phyloP scores from a whole-genome alignment of 2,797 vertebrate species.

The Miichthys miiuy region DNA sequence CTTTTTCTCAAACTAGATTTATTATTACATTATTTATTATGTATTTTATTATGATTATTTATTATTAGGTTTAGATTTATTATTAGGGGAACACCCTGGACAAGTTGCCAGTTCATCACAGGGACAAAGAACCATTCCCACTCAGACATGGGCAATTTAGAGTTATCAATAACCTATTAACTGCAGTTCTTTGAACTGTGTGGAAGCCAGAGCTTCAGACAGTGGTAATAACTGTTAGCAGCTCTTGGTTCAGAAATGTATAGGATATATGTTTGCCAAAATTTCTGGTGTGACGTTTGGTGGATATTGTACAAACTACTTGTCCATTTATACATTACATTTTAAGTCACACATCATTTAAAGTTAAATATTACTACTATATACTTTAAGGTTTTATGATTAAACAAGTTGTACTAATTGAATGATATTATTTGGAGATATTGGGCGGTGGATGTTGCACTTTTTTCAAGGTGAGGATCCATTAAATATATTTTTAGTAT shows the following conservation, averaged over 20 bases:
- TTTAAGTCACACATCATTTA: neutral
- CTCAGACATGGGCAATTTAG: too few species aligned
- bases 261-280: neutral
- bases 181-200: too few species aligned
- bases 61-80: too few species aligned
- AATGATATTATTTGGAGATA: neutral
- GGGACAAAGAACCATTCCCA: too few species aligned
- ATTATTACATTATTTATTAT: too few species aligned
- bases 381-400: neutral
- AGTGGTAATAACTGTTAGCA: neutral
- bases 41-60: too few species aligned
- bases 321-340: neutral
- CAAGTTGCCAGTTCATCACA: too few species aligned
- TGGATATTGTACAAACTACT: neutral
- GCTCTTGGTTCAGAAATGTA: neutral
- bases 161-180: too few species aligned
- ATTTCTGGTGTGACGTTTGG: neutral
- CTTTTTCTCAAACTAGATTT: too few species aligned
- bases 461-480: neutral
- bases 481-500: too few species aligned
- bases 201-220: neutral
- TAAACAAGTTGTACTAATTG: neutral
- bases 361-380: too few species aligned
- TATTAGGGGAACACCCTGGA: too few species aligned
- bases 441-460: neutral